Evolutionary conservation across 2,888 invertebrate genomes (phyloP).

Genomic region (Acanthosepion pharaonis): DNA sequence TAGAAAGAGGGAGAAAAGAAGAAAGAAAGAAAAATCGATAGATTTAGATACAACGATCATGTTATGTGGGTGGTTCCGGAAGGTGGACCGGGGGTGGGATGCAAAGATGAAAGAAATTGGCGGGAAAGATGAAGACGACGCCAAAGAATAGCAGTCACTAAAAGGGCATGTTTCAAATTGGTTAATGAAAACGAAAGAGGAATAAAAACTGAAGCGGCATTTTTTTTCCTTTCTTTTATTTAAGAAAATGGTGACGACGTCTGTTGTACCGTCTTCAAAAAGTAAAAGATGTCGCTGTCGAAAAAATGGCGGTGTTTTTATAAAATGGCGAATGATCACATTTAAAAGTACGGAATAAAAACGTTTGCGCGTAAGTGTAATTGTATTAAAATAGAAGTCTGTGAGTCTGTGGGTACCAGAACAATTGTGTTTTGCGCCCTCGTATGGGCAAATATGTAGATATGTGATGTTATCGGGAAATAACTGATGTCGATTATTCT

Average conservation of each 20-base stretch:
- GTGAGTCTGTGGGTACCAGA: background rate
- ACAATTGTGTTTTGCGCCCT: background rate
- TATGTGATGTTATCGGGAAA: background rate
- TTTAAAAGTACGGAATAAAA: background rate
- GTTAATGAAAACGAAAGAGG: background rate
- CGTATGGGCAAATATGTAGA: background rate
- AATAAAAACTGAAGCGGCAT: background rate
- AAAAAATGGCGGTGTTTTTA: background rate
- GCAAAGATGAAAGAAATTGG: background rate
- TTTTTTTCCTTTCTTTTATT: background rate
- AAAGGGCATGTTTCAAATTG: constrained; percentile 33
- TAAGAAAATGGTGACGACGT: background rate
- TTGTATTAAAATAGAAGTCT: background rate
- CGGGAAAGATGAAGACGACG: background rate
- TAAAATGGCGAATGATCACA: accelerated
- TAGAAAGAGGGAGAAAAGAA: background rate
- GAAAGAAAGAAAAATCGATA: background rate
- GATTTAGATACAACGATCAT: background rate
- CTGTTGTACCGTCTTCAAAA: background rate
- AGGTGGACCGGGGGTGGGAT: background rate
- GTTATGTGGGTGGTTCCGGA: background rate
- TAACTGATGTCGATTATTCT: background rate
- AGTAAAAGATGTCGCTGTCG: background rate
- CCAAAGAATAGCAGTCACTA: background rate
- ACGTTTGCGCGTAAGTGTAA: background rate